A percentile compares a stretch with the other conserved stretches of the same genome.
Conservation (phyloP, 2,888 invertebrate species). For the Papilio gigon region DNA sequence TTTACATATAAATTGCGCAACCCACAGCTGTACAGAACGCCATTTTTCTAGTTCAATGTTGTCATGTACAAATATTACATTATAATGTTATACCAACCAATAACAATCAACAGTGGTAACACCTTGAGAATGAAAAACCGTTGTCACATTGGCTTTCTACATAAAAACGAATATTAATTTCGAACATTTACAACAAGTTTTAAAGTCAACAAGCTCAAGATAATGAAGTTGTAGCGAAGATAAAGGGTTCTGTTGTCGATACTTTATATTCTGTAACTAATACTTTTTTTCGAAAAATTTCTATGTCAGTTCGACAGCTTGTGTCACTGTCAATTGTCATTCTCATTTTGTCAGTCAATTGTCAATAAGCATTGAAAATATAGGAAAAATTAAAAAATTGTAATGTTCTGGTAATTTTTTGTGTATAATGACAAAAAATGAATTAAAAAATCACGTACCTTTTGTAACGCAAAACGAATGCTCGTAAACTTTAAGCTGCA, state of each 20-base stretch:
- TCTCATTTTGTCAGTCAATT: conserved; percentile 36
- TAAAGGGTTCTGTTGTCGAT: neutral
- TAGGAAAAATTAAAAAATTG: conserved; percentile 30
- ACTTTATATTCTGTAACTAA: neutral
- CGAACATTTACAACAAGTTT: too few species aligned
- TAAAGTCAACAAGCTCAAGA: too few species aligned
- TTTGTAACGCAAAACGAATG: conserved; percentile 55
- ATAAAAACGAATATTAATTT: too few species aligned
- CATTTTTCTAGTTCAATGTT: conserved; percentile 73
- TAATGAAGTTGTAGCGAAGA: neutral
- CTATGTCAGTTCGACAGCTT: conserved; percentile 19
- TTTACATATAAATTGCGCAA: conserved; percentile 82
- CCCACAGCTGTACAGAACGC: conserved; percentile 80
- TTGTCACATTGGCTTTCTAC: neutral
- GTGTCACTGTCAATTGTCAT: conserved; percentile 1
- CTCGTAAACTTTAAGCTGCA: conserved; percentile 63
- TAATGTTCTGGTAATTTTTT: conserved; percentile 47
- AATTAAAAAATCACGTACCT: conserved; percentile 6
- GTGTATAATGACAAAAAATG: conserved; percentile 46
- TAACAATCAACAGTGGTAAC: conserved; percentile 29
- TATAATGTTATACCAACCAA: conserved; percentile 18
- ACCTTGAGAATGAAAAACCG: neutral
- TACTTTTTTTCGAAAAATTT: neutral
- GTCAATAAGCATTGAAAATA: conserved; percentile 33
- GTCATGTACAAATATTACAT: conserved; percentile 48